Percentiles rank a stretch among this genome's conserved stretches.
phyloP scores from a whole-genome alignment of 2,797 vertebrate species.

The Bufotes viridis region DNA sequence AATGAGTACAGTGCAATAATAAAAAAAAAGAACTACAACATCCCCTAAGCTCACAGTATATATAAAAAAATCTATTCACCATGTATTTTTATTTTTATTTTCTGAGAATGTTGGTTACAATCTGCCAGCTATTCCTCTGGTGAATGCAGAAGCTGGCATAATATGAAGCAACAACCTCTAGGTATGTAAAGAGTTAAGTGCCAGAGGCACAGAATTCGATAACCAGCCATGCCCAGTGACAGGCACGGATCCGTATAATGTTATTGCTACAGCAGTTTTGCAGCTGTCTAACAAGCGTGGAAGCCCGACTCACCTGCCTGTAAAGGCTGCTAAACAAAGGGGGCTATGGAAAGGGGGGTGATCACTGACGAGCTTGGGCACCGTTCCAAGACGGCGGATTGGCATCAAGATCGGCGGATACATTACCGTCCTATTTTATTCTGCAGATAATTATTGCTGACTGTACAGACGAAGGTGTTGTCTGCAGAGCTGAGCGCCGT shows the following conservation, averaged over 20 bases:
- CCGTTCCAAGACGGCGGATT: conserved; percentile 21
- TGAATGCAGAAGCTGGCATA: neutral
- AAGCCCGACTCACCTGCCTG: conserved; percentile 44
- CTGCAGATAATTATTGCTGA: conserved; percentile 49
- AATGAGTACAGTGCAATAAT: too few species aligned
- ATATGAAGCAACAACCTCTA: neutral
- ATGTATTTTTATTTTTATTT: neutral
- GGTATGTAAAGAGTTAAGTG: conserved; percentile 32
- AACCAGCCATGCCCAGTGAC: conserved; percentile 27
- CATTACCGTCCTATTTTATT: conserved; percentile 17
- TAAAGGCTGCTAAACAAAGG: neutral
- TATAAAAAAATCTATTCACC: neutral
- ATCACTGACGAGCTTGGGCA: conserved; percentile 6
- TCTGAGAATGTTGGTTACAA: neutral
- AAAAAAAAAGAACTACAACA: too few species aligned
- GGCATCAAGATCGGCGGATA: conserved; percentile 3
- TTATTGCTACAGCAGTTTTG: conserved; percentile 22
- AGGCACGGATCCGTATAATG: conserved; percentile 23
- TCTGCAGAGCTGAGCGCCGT: conserved; percentile 18
- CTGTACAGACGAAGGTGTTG: conserved; percentile 19
- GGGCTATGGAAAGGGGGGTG: neutral
- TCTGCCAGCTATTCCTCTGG: neutral
- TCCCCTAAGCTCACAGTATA: too few species aligned
- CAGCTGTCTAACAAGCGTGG: conserved; percentile 43
- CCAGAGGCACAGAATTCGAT: conserved; percentile 38